Evolutionary conservation across 2,113 vertebrate genomes (phyloP).

Genomic region (Cepphus grylle): DNA sequence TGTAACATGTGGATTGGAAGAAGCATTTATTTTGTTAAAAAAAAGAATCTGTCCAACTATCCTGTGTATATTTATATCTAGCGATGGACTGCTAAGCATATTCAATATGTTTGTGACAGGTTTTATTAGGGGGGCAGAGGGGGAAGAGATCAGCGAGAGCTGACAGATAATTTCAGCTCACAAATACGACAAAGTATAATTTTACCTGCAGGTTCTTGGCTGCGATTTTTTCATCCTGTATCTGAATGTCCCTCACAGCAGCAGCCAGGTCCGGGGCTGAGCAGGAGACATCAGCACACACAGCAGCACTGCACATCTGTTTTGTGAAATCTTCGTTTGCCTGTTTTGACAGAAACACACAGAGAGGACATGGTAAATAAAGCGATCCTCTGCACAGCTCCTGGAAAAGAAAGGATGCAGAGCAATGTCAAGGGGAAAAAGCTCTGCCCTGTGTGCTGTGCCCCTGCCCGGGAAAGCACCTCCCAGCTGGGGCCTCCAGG

Average conservation of each 20-base stretch:
- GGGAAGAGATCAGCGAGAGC: slow-evolving; percentile 33
- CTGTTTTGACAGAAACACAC: slow-evolving; percentile 60
- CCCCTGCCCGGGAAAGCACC: slow-evolving; percentile 64
- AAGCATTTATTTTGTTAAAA: not conserved
- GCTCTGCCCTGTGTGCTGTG: not conserved
- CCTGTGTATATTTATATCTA: not conserved
- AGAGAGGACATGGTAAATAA: slow-evolving; percentile 17
- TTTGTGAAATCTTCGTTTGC: slow-evolving; percentile 79
- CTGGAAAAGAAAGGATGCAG: not conserved
- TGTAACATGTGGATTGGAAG: not conserved
- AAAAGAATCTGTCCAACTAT: not conserved
- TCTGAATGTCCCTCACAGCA: slow-evolving; percentile 83
- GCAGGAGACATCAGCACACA: slow-evolving; percentile 59
- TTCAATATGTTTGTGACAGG: not conserved
- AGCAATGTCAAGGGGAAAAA: not conserved
- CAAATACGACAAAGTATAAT: slow-evolving; percentile 62
- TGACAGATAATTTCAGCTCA: slow-evolving; percentile 69
- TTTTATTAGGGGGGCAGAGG: not conserved
- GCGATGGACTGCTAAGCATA: not conserved
- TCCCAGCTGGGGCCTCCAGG: slow-evolving; percentile 70
- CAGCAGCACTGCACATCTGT: slow-evolving; percentile 72
- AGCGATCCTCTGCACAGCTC: not conserved
- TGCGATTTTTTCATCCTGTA: slow-evolving; percentile 77
- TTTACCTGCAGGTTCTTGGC: slow-evolving; percentile 87
- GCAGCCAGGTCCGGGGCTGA: slow-evolving; percentile 72